Conservation (phyloP, 2,888 invertebrate species). For the Drosophila testacea region DNA sequence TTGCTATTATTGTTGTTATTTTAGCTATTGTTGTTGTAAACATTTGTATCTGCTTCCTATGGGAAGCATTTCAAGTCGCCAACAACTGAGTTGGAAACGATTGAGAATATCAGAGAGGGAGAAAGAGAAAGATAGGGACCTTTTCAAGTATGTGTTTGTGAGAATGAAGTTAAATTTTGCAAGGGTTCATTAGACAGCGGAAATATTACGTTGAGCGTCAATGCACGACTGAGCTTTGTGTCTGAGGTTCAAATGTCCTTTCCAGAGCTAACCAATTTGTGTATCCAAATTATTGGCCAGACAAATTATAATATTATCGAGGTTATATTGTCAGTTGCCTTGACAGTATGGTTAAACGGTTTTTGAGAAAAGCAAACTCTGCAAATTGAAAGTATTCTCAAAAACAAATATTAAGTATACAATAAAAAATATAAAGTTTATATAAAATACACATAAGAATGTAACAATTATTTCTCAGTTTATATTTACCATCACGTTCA, state of each 20-base stretch:
- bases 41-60: slow-evolving; percentile 20
- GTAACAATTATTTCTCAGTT: too few species aligned
- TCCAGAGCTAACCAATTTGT: background rate
- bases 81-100: slow-evolving; percentile 40
- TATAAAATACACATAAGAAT: too few species aligned
- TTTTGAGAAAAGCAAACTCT: too few species aligned
- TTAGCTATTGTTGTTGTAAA: slow-evolving; percentile 5
- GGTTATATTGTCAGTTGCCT: background rate
- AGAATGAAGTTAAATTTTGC: slow-evolving; percentile 33
- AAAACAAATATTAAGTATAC: too few species aligned
- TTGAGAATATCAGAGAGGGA: background rate
- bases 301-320: slow-evolving; percentile 22
- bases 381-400: too few species aligned
- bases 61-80: slow-evolving; percentile 31
- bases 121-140: background rate
- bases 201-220: slow-evolving; percentile 37
- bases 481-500: too few species aligned
- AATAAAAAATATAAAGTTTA: too few species aligned
- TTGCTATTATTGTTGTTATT: slow-evolving; percentile 24
- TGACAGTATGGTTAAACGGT: background rate
- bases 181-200: slow-evolving; percentile 51
- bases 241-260: background rate
- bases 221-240: slow-evolving; percentile 32
- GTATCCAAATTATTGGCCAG: slow-evolving; percentile 1
- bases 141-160: slow-evolving; percentile 11